Evolutionary conservation across 2,888 invertebrate species (phyloP).

Genomic region (Eurytoma californica): DNA sequence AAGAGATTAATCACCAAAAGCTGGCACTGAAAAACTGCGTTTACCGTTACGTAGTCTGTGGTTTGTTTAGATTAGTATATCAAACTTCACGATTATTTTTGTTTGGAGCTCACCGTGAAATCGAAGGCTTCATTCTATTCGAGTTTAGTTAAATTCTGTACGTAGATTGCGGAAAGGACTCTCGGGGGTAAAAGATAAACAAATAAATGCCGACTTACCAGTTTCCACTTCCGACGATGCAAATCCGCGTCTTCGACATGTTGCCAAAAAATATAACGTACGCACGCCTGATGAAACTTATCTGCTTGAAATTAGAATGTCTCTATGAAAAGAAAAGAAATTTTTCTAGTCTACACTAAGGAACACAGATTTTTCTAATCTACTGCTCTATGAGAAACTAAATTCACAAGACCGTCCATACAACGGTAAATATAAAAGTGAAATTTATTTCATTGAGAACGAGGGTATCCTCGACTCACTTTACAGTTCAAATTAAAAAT

Average conservation of each 20-base stretch:
- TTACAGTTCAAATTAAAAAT: no score
- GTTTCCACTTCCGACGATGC: conserved; percentile 78
- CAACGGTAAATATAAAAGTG: no score
- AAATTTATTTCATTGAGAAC: no score
- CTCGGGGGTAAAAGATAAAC: background rate
- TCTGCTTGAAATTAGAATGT: conserved; percentile 35
- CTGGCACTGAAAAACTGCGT: no score
- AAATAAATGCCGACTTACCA: conserved; percentile 74
- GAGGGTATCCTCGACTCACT: no score
- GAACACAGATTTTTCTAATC: background rate
- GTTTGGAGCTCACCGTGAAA: background rate
- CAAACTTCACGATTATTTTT: background rate
- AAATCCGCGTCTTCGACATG: conserved; percentile 72
- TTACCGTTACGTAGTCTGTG: no score
- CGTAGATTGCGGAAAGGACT: background rate
- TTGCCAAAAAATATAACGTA: conserved; percentile 38
- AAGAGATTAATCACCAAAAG: no score
- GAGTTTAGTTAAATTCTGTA: background rate
- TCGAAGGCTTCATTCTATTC: background rate
- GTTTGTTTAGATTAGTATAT: no score
- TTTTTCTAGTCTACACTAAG: conserved; percentile 57
- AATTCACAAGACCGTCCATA: no score
- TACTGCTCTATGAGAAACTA: no score
- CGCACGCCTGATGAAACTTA: conserved; percentile 25
- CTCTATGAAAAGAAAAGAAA: background rate